phyloP scores from a whole-genome alignment of 2,888 invertebrate genomes.

The Eubasilissa splendida region DNA sequence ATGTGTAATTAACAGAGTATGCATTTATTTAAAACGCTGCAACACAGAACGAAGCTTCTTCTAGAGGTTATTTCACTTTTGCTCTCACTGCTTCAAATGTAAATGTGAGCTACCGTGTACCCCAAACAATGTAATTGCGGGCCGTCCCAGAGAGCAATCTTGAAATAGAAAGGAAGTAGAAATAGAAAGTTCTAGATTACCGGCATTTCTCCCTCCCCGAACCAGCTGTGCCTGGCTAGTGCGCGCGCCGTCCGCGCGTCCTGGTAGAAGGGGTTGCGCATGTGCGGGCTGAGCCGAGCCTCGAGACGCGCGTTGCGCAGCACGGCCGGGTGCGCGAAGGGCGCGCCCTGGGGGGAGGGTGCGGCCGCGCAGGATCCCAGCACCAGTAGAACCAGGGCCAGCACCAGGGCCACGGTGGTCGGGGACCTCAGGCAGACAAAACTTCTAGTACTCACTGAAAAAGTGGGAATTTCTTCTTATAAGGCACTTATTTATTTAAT shows the following conservation, averaged over 20 bases:
- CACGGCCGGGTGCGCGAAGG: constrained; percentile 71
- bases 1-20: no score
- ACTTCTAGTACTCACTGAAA: constrained; percentile 10
- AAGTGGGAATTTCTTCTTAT: neutral
- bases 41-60: no score
- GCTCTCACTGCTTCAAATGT: no score
- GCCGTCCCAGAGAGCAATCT: no score
- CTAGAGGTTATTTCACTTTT: no score
- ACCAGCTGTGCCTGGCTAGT: constrained; percentile 73
- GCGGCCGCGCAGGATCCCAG: constrained; percentile 66
- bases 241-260: constrained; percentile 73
- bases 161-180: no score
- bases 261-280: constrained; percentile 74
- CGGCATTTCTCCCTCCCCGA: constrained; percentile 75
- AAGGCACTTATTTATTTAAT: no score
- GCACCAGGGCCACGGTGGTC: neutral
- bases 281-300: constrained; percentile 71
- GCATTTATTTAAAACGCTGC: no score
- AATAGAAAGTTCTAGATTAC: constrained; percentile 62
- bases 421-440: neutral
- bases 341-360: constrained; percentile 58
- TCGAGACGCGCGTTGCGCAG: constrained; percentile 74
- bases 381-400: neutral
- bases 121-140: no score
- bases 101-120: no score